Evolutionary conservation across 2,797 vertebrate genomes (phyloP).

Genomic region (Hypotaenidia philippensis): DNA sequence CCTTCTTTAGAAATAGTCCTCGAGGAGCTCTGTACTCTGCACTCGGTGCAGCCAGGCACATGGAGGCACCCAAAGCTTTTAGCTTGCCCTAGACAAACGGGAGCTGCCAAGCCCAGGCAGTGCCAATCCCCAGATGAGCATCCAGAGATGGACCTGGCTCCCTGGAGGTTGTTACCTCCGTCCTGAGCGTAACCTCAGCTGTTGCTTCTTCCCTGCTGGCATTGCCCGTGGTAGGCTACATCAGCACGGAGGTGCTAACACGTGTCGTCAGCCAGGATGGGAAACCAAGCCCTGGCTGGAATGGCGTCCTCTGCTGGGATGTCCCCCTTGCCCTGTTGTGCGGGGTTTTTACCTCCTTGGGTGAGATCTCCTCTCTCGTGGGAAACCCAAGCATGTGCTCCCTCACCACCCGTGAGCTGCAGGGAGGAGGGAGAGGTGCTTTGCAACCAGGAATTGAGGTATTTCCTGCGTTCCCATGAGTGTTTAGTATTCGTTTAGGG

Average conservation of each 20-base stretch:
- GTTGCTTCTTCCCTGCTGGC: neutral
- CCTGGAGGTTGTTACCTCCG: accelerated
- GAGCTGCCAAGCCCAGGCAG: neutral
- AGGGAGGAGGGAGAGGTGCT: neutral
- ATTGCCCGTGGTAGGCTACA: accelerated
- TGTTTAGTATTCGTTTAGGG: neutral
- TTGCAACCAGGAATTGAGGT: accelerated
- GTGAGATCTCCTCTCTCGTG: neutral
- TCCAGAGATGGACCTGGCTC: neutral
- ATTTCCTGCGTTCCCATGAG: neutral
- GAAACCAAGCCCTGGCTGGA: neutral
- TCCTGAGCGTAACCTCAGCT: accelerated
- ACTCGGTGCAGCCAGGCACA: neutral
- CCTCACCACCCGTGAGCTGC: accelerated
- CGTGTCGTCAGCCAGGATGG: accelerated
- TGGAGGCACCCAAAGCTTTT: neutral
- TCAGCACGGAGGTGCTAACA: accelerated
- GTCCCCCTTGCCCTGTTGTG: neutral
- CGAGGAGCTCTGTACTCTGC: neutral
- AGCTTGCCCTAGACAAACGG: neutral
- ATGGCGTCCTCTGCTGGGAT: neutral
- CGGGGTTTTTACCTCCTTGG: neutral
- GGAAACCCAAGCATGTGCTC: accelerated
- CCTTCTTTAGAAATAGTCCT: neutral
- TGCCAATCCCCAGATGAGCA: neutral